Percentiles rank a stretch among this genome's conserved stretches.
Conservation (phyloP, 2,888 invertebrate species). For the Horisme vitalbata region DNA sequence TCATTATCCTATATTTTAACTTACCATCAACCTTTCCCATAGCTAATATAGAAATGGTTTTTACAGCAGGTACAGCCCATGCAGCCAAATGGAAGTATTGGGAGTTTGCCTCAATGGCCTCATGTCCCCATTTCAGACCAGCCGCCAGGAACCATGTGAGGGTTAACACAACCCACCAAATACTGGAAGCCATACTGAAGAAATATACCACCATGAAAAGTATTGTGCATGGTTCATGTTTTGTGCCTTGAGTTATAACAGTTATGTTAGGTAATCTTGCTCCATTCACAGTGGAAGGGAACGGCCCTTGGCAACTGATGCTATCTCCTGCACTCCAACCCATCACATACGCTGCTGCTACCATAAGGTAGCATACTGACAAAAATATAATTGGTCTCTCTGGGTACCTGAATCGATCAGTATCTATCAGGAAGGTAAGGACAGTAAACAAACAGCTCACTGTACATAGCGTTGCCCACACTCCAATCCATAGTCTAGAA, state of each 20-base stretch:
- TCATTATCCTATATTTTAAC: too few relatives aligned
- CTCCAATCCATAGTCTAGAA: constrained; percentile 95
- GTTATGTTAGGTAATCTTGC: constrained; percentile 89
- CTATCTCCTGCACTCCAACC: constrained; percentile 92
- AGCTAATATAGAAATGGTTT: constrained; percentile 96
- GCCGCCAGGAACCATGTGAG: constrained; percentile 98
- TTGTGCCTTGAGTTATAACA: constrained; percentile 94
- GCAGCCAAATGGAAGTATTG: constrained; percentile 98
- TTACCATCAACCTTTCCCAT: constrained; percentile 98
- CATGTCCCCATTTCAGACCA: constrained; percentile 98
- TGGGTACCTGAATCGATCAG: constrained; percentile 97
- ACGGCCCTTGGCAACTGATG: constrained; percentile 92
- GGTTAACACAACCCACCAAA: constrained; percentile 98
- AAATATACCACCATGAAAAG: constrained; percentile 98
- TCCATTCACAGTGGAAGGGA: constrained; percentile 86
- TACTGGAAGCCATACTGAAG: constrained; percentile 97
- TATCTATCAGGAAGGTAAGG: constrained; percentile 96
- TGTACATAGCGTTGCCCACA: constrained; percentile 95
- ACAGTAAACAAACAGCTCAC: constrained; percentile 96
- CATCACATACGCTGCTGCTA: constrained; percentile 95
- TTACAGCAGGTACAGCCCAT: constrained; percentile 98
- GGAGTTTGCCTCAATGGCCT: constrained; percentile 98
- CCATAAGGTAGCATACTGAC: constrained; percentile 97
- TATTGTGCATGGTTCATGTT: constrained; percentile 93
- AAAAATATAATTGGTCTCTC: constrained; percentile 98